Conservation (phyloP, 2,797 vertebrate genomes). For the Tapirus indicus region DNA sequence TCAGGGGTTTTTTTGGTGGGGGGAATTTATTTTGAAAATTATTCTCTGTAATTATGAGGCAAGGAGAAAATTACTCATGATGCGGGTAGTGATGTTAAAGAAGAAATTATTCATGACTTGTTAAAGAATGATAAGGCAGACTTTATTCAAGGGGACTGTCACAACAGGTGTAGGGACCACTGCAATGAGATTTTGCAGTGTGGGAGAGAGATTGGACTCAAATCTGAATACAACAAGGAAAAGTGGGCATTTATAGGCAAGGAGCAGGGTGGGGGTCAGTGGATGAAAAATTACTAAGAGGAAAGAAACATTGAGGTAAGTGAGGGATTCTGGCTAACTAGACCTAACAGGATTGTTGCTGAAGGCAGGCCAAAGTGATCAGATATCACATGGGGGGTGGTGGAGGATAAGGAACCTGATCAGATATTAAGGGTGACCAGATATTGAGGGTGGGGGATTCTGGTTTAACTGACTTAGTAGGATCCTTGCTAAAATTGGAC, state of each 20-base stretch:
- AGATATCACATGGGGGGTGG: background rate
- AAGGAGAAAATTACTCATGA: slow-evolving; percentile 21
- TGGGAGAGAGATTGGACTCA: background rate
- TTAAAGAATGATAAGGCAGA: background rate
- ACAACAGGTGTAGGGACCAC: background rate
- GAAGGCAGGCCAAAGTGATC: background rate
- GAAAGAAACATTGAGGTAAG: background rate
- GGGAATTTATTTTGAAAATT: slow-evolving; percentile 33
- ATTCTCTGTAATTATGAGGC: background rate
- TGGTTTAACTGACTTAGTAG: background rate
- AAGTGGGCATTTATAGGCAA: background rate
- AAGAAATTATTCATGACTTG: background rate
- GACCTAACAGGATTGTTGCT: background rate
- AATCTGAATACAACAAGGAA: background rate
- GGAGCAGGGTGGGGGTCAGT: background rate
- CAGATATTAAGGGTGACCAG: background rate
- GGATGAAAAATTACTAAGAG: background rate
- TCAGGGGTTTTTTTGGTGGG: background rate
- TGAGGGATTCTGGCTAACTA: background rate
- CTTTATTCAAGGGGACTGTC: background rate
- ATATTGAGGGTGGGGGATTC: background rate
- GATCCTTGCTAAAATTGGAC: slow-evolving; percentile 18
- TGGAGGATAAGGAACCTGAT: background rate
- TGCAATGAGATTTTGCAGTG: background rate
- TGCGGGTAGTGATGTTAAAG: slow-evolving; percentile 9